Evolutionary conservation across 2,888 invertebrate species (phyloP), one percentile per base, ranked within the genome.

Genomic region (Leptinotarsa rubiginosa): DNA sequence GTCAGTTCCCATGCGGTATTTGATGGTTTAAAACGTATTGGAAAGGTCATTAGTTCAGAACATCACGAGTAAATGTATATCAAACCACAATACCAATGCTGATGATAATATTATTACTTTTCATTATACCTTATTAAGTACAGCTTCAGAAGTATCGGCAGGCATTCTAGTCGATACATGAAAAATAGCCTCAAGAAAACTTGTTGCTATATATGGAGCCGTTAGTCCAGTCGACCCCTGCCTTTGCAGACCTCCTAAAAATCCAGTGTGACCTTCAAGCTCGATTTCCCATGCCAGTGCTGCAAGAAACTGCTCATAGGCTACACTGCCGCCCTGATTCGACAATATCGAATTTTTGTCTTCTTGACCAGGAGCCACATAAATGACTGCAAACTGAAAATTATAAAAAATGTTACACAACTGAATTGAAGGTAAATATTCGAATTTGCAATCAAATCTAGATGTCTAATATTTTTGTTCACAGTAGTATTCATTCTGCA

Each of bases 131-230:
- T 97, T 97, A 86, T 95, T 95, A 69, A 96, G 90, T 82, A 97
- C 92, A 74, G 95, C 94, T 87, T 97, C 97, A 1, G 96, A 93
- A 66, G 93, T 93, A 84, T 95, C 95, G 0, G 96, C 95, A 12
- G 97, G 97, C 96, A 99, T 97, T 82, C 98, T 91, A 3, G 99
- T 99, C 71, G 98, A 96, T 67, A 99, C 99, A 88, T 99, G 99
- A 89, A 97, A 99, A 80, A 99, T 93, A 71, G 96, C 95, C 90
- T 99, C 99, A 3, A 95, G 90, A 77, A 97, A 97, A 70, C 97
- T 96, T 5, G 96, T 96, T 47, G 98, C 97, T 85, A 94, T 94
- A 88, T 99, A 99, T 0, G 98, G 98, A 10, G 98, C 97, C 22
- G 96, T 96, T 65, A 94, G 92, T 1, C 98, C 98, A n/a, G 94